Conservation (phyloP, 2,888 invertebrate genomes). For the Tipula unca region DNA sequence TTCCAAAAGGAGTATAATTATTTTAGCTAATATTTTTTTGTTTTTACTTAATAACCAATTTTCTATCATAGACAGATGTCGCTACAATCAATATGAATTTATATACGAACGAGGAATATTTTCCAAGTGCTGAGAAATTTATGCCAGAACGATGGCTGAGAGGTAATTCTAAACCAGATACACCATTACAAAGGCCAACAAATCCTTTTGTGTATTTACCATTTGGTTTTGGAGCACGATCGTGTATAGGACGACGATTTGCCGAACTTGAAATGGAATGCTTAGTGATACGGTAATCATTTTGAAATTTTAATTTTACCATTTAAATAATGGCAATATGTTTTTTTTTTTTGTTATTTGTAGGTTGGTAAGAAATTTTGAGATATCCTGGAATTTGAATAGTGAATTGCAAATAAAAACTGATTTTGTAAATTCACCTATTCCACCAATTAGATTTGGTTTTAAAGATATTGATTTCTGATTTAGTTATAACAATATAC, state of each 20-base stretch:
- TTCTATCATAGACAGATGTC: conserved; percentile 53
- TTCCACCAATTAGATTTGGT: conserved; percentile 37
- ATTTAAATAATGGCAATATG: too few species aligned
- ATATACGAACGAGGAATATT: conserved; percentile 48
- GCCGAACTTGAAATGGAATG: conserved; percentile 61
- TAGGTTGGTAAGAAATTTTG: conserved; percentile 37
- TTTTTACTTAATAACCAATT: background rate
- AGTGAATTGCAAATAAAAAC: conserved; percentile 32
- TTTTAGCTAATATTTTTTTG: background rate
- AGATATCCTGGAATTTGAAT: conserved; percentile 30
- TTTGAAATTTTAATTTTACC: background rate
- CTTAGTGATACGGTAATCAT: conserved; percentile 38
- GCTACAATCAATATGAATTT: conserved; percentile 37
- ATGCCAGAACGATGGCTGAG: conserved; percentile 68
- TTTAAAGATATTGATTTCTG: conserved; percentile 32
- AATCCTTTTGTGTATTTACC: conserved; percentile 20
- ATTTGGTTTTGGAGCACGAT: conserved; percentile 38
- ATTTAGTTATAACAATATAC: too few species aligned
- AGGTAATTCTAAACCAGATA: conserved; percentile 28
- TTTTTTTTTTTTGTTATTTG: too few species aligned
- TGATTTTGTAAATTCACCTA: conserved; percentile 35
- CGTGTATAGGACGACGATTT: conserved; percentile 61
- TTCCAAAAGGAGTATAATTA: conserved; percentile 45
- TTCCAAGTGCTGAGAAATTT: conserved; percentile 52
- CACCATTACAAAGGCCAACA: background rate